phyloP scores from a whole-genome alignment of 2,797 vertebrate genomes.

The Phataginus tetradactyla region DNA sequence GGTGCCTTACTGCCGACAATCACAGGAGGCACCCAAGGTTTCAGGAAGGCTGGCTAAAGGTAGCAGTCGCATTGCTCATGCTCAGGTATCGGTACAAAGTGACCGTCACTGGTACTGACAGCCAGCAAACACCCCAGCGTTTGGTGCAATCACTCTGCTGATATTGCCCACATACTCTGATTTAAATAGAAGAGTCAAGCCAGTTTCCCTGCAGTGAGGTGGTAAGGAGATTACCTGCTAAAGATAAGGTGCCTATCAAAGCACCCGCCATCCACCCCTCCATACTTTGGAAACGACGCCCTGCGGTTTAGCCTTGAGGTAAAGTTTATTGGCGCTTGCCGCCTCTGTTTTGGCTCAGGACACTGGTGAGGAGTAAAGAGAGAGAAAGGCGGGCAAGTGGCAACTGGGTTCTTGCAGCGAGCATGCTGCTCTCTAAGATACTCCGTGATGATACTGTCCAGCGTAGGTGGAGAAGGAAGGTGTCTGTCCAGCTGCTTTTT shows the following conservation, averaged over 20 bases:
- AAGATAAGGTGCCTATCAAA: conserved; percentile 99
- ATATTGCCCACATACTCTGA: neutral
- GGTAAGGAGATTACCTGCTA: conserved; percentile 91
- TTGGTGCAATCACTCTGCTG: neutral
- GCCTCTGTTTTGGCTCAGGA: conserved; percentile 99
- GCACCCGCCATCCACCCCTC: conserved; percentile 98
- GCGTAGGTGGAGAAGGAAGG: conserved; percentile 96
- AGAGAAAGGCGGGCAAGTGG: conserved; percentile 98
- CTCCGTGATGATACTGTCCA: conserved; percentile 99
- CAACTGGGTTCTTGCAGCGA: conserved; percentile 99
- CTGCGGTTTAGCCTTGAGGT: conserved; percentile 96
- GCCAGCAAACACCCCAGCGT: neutral
- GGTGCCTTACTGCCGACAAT: neutral
- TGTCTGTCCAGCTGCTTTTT: conserved; percentile 98
- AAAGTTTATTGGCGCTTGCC: conserved; percentile 98
- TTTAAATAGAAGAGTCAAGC: conserved; percentile 28
- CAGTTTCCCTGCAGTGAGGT: conserved; percentile 47
- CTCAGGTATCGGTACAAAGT: neutral
- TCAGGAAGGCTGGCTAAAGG: neutral
- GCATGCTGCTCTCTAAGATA: conserved; percentile 99
- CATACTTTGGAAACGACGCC: conserved; percentile 98
- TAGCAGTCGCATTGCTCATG: neutral
- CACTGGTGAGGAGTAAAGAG: conserved; percentile 99
- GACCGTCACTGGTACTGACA: neutral
- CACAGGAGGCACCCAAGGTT: neutral